Evolutionary conservation across 2,113 vertebrate genomes (phyloP).

Genomic region (Prietella phreatophila): DNA sequence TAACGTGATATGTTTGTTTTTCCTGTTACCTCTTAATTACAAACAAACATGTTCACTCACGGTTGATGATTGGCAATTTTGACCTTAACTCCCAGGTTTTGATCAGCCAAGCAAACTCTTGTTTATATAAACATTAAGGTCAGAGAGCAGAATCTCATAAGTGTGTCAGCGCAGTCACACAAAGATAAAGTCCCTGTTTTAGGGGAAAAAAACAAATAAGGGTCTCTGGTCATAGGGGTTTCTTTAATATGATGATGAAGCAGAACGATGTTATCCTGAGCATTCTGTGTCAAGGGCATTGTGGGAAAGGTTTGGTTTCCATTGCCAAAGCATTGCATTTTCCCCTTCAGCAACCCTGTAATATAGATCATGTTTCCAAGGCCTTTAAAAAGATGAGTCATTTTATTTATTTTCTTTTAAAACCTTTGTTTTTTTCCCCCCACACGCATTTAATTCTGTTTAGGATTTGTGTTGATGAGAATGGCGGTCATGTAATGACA

Average conservation of each 20-base stretch:
- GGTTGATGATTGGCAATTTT: background rate
- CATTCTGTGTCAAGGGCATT: background rate
- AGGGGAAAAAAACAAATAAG: background rate
- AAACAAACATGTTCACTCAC: background rate
- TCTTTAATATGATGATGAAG: conserved; percentile 29
- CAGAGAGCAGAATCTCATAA: background rate
- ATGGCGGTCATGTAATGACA: background rate
- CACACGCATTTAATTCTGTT: background rate
- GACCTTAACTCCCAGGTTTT: background rate
- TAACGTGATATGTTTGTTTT: background rate
- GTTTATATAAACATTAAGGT: conserved; percentile 23
- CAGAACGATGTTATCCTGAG: conserved; percentile 1
- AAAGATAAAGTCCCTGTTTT: background rate
- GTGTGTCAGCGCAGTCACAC: background rate
- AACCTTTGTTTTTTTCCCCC: too few species aligned
- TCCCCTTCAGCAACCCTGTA: background rate
- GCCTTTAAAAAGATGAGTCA: conserved; percentile 10
- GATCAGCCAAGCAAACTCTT: background rate
- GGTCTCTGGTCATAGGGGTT: conserved; percentile 15
- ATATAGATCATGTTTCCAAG: background rate
- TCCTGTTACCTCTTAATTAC: background rate
- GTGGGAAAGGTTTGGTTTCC: conserved; percentile 35
- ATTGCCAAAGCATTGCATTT: conserved; percentile 5
- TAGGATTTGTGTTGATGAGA: background rate
- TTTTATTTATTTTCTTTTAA: conserved; percentile 7